Evolutionary conservation across 2,888 invertebrate species (phyloP), one percentile per base, ranked within the genome.

Genomic region (Entomobrya proxima): DNA sequence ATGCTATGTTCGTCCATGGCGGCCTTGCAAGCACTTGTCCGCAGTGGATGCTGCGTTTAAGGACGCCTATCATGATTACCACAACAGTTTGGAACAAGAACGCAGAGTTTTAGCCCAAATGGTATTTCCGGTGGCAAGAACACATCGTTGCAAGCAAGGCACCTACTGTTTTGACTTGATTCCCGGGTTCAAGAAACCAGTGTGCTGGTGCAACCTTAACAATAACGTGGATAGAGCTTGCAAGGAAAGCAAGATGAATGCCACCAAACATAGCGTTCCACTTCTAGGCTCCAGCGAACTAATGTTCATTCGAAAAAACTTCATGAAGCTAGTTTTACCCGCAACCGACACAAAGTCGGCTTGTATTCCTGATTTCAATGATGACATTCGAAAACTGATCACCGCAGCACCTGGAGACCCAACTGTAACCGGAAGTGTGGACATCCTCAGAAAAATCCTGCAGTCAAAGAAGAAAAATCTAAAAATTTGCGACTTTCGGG

Each of bases 201-300:
- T 75, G 7, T 75, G 75, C 35, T 75, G 75, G 75, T 75, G 75
- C 55, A 75, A n/a, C 6, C n/a, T n/a, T n/a, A n/a, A n/a, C n/a
- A 32, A 55, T 18, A 55, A 35, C 27, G 55, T 52, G 44, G 75
- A 75, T 52, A n/a, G 21, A 3, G 1, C 3, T 1, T 75, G 75
- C 30, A 9, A 35, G 13, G 4, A 52, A 13, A 27, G n/a, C 13
- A 7, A 18, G 4, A n/a, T 21, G 15, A 13, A 40, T 40, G n/a
- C 1, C 13, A n/a, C n/a, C n/a, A n/a, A n/a, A n/a, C n/a, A n/a
- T n/a, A 69, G 32, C 2, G 4, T 9, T 15, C 15, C 3, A 2
- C n/a, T 74, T 74, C 75, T 47, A 21, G 7, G 13, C 13, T 24
- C n/a, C 4, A 30, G 3, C 3, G 35, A 52, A 7, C 75, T 75